These are phyloP conservation scores for Tipula vernalis DNA, from an alignment of 2,888 invertebrate genomes.

Conservation along the genomic window DNA sequence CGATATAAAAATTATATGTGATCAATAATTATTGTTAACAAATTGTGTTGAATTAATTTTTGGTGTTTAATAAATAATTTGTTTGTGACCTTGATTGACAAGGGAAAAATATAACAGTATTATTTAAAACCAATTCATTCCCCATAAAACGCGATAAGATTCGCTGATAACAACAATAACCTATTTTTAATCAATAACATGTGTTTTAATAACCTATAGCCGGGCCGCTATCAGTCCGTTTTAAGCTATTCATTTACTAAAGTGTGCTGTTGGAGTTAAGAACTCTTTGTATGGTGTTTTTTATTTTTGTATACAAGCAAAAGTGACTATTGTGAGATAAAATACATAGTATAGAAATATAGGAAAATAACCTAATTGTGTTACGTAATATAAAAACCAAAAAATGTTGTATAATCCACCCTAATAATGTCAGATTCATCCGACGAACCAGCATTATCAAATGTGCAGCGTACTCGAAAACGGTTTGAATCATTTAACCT, in stretches of 20 bases:
- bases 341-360: neutral
- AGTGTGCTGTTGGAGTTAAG: neutral
- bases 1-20: too few species aligned
- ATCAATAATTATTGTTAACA: too few species aligned
- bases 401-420: too few species aligned
- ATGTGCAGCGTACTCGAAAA: neutral
- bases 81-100: too few species aligned
- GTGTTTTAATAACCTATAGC: neutral
- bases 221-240: neutral
- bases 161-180: neutral
- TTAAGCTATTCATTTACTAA: neutral
- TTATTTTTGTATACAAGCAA: neutral
- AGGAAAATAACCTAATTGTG: neutral
- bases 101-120: too few species aligned
- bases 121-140: too few species aligned
- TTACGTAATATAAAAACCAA: neutral
- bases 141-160: neutral
- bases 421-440: neutral
- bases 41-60: too few species aligned
- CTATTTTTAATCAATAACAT: too few species aligned
- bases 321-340: neutral
- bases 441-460: neutral
- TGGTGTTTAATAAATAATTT: too few species aligned
- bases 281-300: neutral
- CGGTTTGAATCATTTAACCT: neutral